Base-by-base conservation (phyloP, 2,797 vertebrate species). In the Notamacropus eugenii region DNA sequence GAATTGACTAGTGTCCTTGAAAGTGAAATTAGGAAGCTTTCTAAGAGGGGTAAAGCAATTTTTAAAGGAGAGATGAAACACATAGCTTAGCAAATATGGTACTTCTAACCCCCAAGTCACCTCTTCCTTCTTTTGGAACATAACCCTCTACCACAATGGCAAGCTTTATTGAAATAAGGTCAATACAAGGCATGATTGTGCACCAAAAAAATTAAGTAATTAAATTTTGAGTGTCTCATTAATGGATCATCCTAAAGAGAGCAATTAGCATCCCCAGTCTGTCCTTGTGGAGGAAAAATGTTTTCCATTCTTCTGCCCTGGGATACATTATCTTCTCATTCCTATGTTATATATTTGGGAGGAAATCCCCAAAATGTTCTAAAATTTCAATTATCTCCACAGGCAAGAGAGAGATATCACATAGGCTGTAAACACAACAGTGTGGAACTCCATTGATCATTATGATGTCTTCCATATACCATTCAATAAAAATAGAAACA, bases 231-330 rank as follows among this genome's bases (percentile, higher is more conserved):
- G 91, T 96, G 82, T 46, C 55, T 98, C 95, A 96, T 97, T 96
- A 97, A 93, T 96, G 96, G 96, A 92, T 82, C 95, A 97, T 97
- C 95, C 59, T 92, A 95, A 98, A 87, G 95, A 50, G 91, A 95
- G 95, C 94, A 9, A 92, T 96, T 97, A 96, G 95, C 96, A 97
- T 95, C 97, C 96, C 97, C 57, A 55, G 74, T 92, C 92, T 97
- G 96, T 97, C 90, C 98, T 92, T 97, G 96, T 94, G 96, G 97
- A 96, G 97, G 93, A 98, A 96, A 98, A 96, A 97, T 98, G 97
- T 97, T 98, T 98, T 97, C 96, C 97, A 91, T 97, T 97, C 96
- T 97, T 98, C 97, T 54, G 57, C n/a, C 74, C 94, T 50, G 67
- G 91, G 93, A 94, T 91, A 57, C n/a, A 50, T 58, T 92, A 29